phyloP scores from a whole-genome alignment of 2,113 vertebrate genomes.

The Elachura formosa region DNA sequence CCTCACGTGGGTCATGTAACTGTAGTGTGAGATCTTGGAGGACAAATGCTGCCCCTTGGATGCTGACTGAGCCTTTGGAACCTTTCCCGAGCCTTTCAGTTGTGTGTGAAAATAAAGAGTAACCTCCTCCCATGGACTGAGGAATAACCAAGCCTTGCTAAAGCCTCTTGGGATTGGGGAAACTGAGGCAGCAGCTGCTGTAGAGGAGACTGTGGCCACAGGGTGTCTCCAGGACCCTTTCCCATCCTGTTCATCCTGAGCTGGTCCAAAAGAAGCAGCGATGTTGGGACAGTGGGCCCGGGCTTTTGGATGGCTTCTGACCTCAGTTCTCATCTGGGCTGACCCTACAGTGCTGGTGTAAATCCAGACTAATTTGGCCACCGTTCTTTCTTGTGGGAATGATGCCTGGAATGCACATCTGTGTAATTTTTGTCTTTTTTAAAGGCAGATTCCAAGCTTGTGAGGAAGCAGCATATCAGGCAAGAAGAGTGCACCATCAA shows the following conservation, averaged over 20 bases:
- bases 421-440: background rate
- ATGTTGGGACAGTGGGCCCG: fast-evolving
- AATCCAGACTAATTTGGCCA: background rate
- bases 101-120: background rate
- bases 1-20: fast-evolving
- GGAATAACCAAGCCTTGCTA: background rate
- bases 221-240: background rate
- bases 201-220: fast-evolving
- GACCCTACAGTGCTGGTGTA: background rate
- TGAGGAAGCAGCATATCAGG: background rate
- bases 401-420: conserved; percentile 33
- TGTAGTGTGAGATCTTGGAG: background rate
- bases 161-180: background rate
- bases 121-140: background rate
- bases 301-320: background rate
- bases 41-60: background rate
- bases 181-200: background rate
- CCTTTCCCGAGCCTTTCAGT: background rate
- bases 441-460: background rate
- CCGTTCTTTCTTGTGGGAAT: background rate
- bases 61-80: background rate
- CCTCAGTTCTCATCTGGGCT: background rate
- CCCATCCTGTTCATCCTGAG: background rate
- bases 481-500: background rate
- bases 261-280: background rate